Evolutionary conservation across 1,140 invertebrate genomes (phyloP), one percentile per base, ranked within the genome.

Genomic region (Temnothorax longispinosus): DNA sequence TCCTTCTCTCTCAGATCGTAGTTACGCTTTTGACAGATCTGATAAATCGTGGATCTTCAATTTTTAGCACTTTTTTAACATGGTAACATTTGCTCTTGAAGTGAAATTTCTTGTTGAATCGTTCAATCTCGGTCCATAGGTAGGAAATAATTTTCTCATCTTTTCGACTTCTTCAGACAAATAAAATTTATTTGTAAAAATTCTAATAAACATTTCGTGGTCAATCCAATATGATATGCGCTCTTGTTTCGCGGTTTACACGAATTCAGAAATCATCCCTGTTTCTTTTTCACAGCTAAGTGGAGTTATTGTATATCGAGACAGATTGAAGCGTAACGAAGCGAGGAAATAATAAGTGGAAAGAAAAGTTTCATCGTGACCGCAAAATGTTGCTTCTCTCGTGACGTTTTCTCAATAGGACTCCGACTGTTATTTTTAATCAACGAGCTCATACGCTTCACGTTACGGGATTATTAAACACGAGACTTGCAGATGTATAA

Each of bases 61-160:
- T 21, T 47, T 32, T 56, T 50, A 21, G 11, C 21, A n/a, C 32
- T 38, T 41, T 41, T 13, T 38, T 1, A 27, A 21, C 18, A 47
- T 5, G 58, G 21, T 44, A 69, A 80, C 13, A 32, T 32, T 54
- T 56, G 15, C 5, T 21, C 8, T 21, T 44, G 0, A 78, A 50
- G 60, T 81, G 64, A 72, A 72, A 54, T 32, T 32, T 71, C 15
- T 10, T 10, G 7, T 35, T n/a, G 41, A 78, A 52, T 78, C 15
- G 47, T 50, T 21, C 13, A n/a, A 8, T 27, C 15, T 41, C 21
- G 13, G 0, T 50, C 32, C 67, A 38, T 50, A 21, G 27, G 27
- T 15, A 1, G n/a, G 1, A 41, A 38, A 11, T 54, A 7, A 71
- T 1, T 27, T 27, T 27, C 27, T 27, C 13, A 32, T 69, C 27